phyloP scores from a whole-genome alignment of 2,113 vertebrate species.

The Paralichthys olivaceus region DNA sequence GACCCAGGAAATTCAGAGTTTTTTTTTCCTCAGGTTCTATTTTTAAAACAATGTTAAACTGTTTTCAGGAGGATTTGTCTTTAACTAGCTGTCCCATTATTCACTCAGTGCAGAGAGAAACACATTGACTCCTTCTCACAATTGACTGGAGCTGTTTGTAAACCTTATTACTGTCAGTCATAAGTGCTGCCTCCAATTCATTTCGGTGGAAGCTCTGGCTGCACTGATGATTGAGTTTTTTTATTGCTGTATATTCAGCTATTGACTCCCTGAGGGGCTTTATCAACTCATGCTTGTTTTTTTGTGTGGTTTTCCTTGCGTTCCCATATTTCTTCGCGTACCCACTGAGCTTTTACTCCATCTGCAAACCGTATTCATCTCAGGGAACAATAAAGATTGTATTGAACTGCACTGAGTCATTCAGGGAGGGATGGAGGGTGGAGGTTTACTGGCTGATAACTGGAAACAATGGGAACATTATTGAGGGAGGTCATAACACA shows the following conservation, averaged over 20 bases:
- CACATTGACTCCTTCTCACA: conserved; percentile 12
- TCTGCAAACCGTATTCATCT: conserved; percentile 49
- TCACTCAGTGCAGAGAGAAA: conserved; percentile 1
- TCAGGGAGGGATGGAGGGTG: neutral
- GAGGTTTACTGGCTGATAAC: conserved; percentile 24
- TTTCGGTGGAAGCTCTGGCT: conserved; percentile 15
- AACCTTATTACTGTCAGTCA: conserved; percentile 65
- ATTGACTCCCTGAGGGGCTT: conserved; percentile 50
- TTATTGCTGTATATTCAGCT: conserved; percentile 30
- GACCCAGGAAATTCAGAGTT: neutral
- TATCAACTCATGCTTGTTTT: conserved; percentile 24
- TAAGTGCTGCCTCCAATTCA: conserved; percentile 25
- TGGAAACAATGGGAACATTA: conserved; percentile 29
- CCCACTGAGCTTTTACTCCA: conserved; percentile 15
- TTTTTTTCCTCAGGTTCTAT: conserved; percentile 8
- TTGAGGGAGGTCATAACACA: neutral
- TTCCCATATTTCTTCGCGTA: conserved; percentile 38
- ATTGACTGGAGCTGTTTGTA: conserved; percentile 44
- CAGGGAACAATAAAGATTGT: conserved; percentile 47
- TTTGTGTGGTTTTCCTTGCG: conserved; percentile 22
- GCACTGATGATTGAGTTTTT: conserved; percentile 24
- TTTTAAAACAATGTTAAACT: conserved; percentile 26
- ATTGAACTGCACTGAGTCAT: conserved; percentile 33
- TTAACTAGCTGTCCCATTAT: conserved; percentile 47
- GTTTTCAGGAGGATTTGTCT: conserved; percentile 28